phyloP scores from a whole-genome alignment of 2,113 vertebrate species.

The Toxotes jaculatrix region DNA sequence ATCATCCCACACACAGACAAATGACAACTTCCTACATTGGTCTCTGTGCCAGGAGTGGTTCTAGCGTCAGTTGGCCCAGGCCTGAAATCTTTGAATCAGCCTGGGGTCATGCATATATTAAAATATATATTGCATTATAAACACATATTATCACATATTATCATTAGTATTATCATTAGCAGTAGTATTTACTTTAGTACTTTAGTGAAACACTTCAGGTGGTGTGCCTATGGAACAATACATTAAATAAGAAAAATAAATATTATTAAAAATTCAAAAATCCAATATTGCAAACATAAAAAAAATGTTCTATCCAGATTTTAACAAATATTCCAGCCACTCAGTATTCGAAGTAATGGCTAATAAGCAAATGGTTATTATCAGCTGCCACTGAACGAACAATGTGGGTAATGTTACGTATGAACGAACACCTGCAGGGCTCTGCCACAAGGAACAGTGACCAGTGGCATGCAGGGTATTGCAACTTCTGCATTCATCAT shows the following conservation, averaged over 20 bases:
- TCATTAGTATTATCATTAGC: not conserved
- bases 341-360: too few relatives aligned
- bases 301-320: too few relatives aligned
- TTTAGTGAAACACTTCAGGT: not conserved
- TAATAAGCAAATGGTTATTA: not conserved
- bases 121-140: not conserved
- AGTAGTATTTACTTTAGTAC: not conserved
- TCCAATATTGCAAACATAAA: too few relatives aligned
- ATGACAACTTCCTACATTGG: not conserved
- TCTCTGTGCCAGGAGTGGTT: not conserved
- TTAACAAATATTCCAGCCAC: too few relatives aligned
- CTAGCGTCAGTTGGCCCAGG: not conserved
- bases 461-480: not conserved
- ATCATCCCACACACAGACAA: not conserved
- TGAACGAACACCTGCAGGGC: not conserved
- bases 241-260: not conserved
- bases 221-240: not conserved
- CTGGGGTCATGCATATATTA: not conserved
- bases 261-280: not conserved
- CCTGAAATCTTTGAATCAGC: not conserved
- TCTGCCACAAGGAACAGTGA: not conserved
- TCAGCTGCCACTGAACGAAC: not conserved
- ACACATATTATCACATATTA: too few relatives aligned
- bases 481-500: not conserved
- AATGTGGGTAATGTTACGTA: not conserved